Evolutionary conservation across 92 coral and sea anemone species (phyloP).

Genomic region (Siderastrea siderea): DNA sequence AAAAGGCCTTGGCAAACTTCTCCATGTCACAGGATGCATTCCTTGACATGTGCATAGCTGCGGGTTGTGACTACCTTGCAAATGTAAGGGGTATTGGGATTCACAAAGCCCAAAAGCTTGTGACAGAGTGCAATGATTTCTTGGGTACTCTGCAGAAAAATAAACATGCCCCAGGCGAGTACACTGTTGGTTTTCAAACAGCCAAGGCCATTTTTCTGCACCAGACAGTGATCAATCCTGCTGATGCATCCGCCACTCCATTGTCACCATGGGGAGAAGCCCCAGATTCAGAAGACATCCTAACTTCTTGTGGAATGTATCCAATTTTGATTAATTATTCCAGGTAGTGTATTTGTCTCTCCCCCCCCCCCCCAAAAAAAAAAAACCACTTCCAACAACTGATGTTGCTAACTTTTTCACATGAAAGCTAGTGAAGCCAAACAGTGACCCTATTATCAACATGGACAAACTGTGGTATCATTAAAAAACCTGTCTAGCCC

Average conservation of each 20-base stretch:
- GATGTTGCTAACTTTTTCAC: too few species aligned
- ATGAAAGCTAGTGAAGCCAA: too few species aligned
- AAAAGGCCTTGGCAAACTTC: conserved; percentile 18
- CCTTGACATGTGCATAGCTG: conserved; percentile 46
- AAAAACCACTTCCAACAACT: too few species aligned
- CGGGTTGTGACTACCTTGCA: conserved; percentile 47
- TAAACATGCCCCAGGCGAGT: not conserved
- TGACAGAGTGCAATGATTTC: not conserved
- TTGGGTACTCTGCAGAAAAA: not conserved
- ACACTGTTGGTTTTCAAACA: conserved; percentile 19
- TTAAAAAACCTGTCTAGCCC: too few species aligned
- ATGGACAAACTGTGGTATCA: too few species aligned
- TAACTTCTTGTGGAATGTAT: not conserved
- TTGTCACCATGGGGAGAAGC: not conserved
- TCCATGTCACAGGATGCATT: conserved; percentile 25
- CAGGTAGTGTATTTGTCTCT: too few species aligned
- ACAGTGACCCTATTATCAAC: too few species aligned
- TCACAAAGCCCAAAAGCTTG: conserved; percentile 29
- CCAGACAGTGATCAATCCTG: conserved; percentile 36
- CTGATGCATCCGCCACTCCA: not conserved
- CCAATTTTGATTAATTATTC: not conserved
- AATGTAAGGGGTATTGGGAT: conserved; percentile 45
- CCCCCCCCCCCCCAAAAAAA: too few species aligned
- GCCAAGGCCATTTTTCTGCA: conserved; percentile 24
- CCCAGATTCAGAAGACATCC: not conserved